Base-by-base conservation (phyloP, 2,888 invertebrate genomes). In the Rhodophaea formosa region DNA sequence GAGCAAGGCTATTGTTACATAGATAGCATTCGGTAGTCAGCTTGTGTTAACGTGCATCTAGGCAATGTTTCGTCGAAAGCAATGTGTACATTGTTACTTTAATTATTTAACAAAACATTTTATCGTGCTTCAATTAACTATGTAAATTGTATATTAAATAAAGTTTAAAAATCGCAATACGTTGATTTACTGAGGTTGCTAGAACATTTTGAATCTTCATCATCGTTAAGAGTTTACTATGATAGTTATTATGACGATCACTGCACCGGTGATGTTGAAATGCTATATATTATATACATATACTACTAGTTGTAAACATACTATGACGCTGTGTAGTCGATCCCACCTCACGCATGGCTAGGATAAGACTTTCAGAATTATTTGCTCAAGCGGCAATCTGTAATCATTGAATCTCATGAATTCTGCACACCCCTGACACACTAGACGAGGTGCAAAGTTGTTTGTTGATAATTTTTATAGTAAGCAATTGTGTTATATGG, bases 391-490 rank as follows among this genome's bases (percentile, higher is more conserved):
- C 78, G 82, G 88, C 90, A 90, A 88, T 77, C 69, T 84, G 79
- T 85, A 86, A 86, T 80, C 80, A 82, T 85, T 88, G 90, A 91
- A 91, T 91, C 90, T 91, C 90, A 90, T 86, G 80, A 86, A 85
- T 79, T 77, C 72, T 82, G 87, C 87, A 85, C 85, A 80, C 82
- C 77, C 75, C 72, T 77, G 74, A 82, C 79, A 79, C 77, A 67
- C 79, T 86, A 85, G 84, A 70, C 77, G 83, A 84, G 84, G 88
- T 86, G 88, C 86, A 82, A 84, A 81, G 87, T 89, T 89, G 88
- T 88, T 89, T 89, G 90, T 90, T 90, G 82, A 89, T 88, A 79
- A 86, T 89, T 88, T 88, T 88, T 86, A 90, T 88, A 87, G 86
- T 88, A 90, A 90, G 87, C 82, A 80, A 87, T 89, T 90, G 88